Evolutionary conservation across 2,113 vertebrate species (phyloP), one percentile per base, ranked within the genome.

Genomic region (Dipodomys spectabilis): DNA sequence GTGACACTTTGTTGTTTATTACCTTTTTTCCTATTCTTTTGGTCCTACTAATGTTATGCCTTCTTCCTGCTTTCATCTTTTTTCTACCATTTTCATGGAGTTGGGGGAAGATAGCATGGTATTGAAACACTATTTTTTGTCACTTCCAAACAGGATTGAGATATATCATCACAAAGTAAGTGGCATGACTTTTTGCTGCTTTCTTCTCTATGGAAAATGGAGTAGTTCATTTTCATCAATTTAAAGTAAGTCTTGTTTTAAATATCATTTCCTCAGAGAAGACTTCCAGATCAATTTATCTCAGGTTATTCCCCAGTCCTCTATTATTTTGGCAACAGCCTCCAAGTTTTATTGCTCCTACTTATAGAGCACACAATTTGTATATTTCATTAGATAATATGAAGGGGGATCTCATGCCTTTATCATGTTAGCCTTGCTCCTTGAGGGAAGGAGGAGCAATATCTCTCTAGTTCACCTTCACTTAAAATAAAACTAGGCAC

Each of bases 191-290:
- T 84, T 88, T 32, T 91, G 39, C 25, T 77, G 13, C 6, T 88
- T 87, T 82, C 7, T 95, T 18, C 72, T 75, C 27, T 79, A 23
- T 32, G 28, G 15, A 81, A 87, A 4, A 89, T 57, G n/a, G 44
- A 23, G 0, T 69, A 3, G 4, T 85, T 69, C 27, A 23, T 88
- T 94, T 89, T 53, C 28, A 95, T 82, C 4, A 75, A 6, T 11
- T 82, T 93, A 81, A 13, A n/a, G 49, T 85, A 57, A 7, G 15
- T 77, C 8, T 95, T 44, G 75, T 9, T n/a, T 92, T 86, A 82
- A 84, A 90, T 91, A 44, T 62, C 15, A 62, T 39, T 71, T 93
- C 11, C 3, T 45, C 65, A 72, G 25, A 94, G 32, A 93, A 93
- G 15, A 1, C 27, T 90, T 86, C 18, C 6, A 44, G 11, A 82